phyloP scores from a whole-genome alignment of 2,113 vertebrate genomes.

The Paramisgurnus dabryanus region DNA sequence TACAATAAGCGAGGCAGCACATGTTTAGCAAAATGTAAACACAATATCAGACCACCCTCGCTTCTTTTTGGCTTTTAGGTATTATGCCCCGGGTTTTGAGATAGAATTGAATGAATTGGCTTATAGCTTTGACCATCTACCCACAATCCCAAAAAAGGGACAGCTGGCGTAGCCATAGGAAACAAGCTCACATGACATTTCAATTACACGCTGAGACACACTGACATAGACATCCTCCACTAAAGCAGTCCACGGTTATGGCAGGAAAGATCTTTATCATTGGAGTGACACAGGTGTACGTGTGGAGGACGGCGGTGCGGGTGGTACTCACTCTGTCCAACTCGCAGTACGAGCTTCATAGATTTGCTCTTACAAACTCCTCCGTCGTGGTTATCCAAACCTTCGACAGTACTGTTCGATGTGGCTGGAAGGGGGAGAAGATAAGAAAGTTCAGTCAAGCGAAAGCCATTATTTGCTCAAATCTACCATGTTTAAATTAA shows the following conservation, averaged over 20 bases:
- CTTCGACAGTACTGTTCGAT: slow-evolving; percentile 90
- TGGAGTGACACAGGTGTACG: slow-evolving; percentile 11
- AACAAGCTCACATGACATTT: slow-evolving; percentile 82
- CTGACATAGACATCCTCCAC: slow-evolving; percentile 12
- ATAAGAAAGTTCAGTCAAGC: no score
- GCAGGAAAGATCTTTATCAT: slow-evolving; percentile 7
- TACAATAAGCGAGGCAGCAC: background rate
- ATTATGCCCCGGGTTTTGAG: slow-evolving; percentile 33
- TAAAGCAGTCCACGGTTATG: background rate
- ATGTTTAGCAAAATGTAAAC: slow-evolving; percentile 3
- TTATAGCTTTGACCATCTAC: slow-evolving; percentile 29
- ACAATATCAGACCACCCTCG: slow-evolving; percentile 25
- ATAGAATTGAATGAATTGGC: slow-evolving; percentile 55
- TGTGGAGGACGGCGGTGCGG: background rate
- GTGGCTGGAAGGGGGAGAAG: slow-evolving; percentile 77
- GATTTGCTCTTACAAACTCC: slow-evolving; percentile 93
- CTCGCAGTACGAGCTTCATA: slow-evolving; percentile 98
- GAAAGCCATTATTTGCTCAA: no score
- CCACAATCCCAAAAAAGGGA: slow-evolving; percentile 59
- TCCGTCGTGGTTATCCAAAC: slow-evolving; percentile 92
- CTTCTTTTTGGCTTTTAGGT: slow-evolving; percentile 15
- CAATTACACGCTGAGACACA: slow-evolving; percentile 64
- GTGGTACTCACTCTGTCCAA: slow-evolving; percentile 91
- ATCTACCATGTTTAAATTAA: no score
- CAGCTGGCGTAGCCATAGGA: slow-evolving; percentile 80